These are phyloP conservation scores for Bugula neritina DNA, from an alignment of 2,888 invertebrate species.

Conservation along the genomic window DNA sequence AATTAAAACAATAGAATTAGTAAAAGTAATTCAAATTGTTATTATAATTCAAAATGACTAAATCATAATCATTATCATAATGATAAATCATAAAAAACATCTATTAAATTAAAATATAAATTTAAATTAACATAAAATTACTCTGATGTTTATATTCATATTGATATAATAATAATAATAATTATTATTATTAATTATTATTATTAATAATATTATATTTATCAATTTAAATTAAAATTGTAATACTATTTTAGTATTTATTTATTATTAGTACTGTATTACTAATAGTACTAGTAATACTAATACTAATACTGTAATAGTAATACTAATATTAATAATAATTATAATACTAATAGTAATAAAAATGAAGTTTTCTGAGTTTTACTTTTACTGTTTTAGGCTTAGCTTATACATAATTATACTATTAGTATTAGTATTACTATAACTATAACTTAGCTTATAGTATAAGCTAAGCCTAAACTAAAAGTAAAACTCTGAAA, in stretches of 20 bases:
- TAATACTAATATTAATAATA: not conserved
- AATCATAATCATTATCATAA: not conserved
- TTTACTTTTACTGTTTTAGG: no score
- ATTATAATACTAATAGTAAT: no score
- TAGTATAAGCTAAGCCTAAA: no score
- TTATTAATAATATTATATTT: not conserved
- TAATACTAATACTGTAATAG: slow-evolving; percentile 2
- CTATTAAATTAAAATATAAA: not conserved
- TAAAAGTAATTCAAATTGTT: not conserved
- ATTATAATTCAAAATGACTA: not conserved
- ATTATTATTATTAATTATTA: not conserved
- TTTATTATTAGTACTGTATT: not conserved
- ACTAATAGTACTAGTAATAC: not conserved
- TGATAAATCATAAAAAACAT: not conserved
- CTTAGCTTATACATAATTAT: no score
- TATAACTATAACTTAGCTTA: no score
- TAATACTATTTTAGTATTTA: not conserved
- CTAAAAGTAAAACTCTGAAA: no score
- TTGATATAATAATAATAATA: not conserved
- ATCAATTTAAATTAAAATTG: not conserved
- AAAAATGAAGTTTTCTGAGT: no score
- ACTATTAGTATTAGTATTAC: no score
- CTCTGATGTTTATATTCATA: not conserved
- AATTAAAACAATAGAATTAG: not conserved
- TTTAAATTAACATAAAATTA: not conserved